Conservation (phyloP, 2,888 invertebrate genomes). For the Archips crataeganus region DNA sequence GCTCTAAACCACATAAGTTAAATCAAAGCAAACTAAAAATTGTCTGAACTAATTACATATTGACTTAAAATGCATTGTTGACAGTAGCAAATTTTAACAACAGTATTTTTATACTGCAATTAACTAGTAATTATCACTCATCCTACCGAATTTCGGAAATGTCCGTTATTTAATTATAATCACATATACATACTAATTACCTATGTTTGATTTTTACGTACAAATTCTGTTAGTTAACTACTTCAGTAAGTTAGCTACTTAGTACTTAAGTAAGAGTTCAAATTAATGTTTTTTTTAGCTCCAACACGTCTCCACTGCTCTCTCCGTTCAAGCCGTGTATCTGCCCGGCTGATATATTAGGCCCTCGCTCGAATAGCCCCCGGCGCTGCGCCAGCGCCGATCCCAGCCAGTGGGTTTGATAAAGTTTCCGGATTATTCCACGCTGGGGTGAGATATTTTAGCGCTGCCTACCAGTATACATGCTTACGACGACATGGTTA, state of each 20-base stretch:
- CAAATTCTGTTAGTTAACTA: too few species aligned
- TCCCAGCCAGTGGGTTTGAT: conserved; percentile 47
- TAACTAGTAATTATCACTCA: too few species aligned
- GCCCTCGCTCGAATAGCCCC: conserved; percentile 76
- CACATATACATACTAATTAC: too few species aligned
- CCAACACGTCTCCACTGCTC: conserved; percentile 52
- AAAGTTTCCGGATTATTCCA: conserved; percentile 37
- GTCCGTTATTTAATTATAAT: too few species aligned
- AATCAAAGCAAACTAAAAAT: not conserved
- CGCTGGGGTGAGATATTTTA: conserved; percentile 7
- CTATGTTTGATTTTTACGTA: too few species aligned
- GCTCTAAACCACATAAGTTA: not conserved
- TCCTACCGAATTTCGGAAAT: too few species aligned
- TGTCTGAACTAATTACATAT: not conserved
- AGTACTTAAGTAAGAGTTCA: too few species aligned
- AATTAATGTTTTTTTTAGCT: conserved; percentile 1
- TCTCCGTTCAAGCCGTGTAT: conserved; percentile 66
- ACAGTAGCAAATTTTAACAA: not conserved
- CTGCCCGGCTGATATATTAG: conserved; percentile 82
- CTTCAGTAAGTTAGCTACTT: too few species aligned
- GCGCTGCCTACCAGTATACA: not conserved
- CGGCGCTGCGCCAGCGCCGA: conserved; percentile 64
- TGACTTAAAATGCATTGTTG: not conserved
- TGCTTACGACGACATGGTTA: not conserved
- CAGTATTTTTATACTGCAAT: not conserved